Percentiles rank a stretch among this genome's conserved stretches.
Conservation (phyloP, 2,888 invertebrate species). For the Ecliptopera silaceata region DNA sequence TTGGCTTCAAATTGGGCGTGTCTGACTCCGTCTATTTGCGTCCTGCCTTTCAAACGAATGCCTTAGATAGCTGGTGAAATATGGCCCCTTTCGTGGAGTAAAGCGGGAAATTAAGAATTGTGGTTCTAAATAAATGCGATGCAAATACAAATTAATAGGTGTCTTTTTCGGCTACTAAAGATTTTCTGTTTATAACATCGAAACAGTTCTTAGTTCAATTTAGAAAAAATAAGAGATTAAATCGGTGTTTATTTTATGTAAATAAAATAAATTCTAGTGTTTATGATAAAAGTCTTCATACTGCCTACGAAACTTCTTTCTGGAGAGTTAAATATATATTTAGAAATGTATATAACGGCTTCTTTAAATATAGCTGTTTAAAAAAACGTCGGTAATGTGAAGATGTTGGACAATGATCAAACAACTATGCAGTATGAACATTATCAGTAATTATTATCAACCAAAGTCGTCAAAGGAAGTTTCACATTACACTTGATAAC, state of each 20-base stretch:
- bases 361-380: not conserved
- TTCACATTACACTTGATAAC: conserved; percentile 6
- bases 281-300: too few relatives aligned
- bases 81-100: conserved; percentile 2
- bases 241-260: too few relatives aligned
- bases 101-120: conserved; percentile 6
- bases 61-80: conserved; percentile 23
- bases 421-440: too few relatives aligned
- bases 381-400: not conserved
- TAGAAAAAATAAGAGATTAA: too few relatives aligned
- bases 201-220: too few relatives aligned
- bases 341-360: too few relatives aligned
- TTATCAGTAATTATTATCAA: too few relatives aligned
- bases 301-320: too few relatives aligned
- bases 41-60: conserved; percentile 21
- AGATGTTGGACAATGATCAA: too few relatives aligned
- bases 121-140: conserved; percentile 4
- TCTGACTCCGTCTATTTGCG: conserved; percentile 51
- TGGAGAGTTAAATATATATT: too few relatives aligned
- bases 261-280: too few relatives aligned
- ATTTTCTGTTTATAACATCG: not conserved
- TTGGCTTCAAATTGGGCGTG: conserved; percentile 66
- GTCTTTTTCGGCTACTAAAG: not conserved
- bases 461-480: conserved; percentile 9
- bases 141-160: not conserved